These are phyloP conservation scores for Trichonephila inaurata DNA, from an alignment of 1,140 invertebrate genomes.

Conservation along the genomic window DNA sequence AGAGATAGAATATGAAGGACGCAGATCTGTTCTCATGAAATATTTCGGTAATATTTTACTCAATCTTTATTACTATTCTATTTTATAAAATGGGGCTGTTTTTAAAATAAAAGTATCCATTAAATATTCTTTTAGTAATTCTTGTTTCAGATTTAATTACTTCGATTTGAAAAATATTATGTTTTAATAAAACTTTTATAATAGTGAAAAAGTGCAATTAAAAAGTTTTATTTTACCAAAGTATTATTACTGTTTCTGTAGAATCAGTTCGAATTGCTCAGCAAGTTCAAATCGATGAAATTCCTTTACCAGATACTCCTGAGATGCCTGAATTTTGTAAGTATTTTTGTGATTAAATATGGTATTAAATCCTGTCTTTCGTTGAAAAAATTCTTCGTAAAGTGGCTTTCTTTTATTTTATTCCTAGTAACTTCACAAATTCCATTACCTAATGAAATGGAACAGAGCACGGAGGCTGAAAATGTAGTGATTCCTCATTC, in stretches of 20 bases:
- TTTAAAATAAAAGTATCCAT: not conserved
- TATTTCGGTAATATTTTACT: conserved; percentile 86
- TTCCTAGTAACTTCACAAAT: conserved; percentile 85
- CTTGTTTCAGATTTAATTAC: no score
- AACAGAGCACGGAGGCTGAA: conserved; percentile 82
- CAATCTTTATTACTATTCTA: not conserved
- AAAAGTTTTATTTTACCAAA: not conserved
- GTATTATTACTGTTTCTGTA: conserved; percentile 77
- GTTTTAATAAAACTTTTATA: no score
- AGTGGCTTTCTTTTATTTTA: not conserved
- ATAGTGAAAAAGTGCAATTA: no score
- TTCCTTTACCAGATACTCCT: conserved; percentile 90
- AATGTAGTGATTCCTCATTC: conserved; percentile 80
- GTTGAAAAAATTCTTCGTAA: no score
- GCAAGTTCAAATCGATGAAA: conserved; percentile 97
- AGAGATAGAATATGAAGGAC: conserved; percentile 95
- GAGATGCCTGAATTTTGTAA: conserved; percentile 77
- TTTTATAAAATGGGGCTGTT: not conserved
- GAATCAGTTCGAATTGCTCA: conserved; percentile 96
- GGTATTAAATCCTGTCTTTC: not conserved
- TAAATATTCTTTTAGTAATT: no score
- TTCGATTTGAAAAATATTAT: no score
- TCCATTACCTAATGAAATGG: conserved; percentile 87
- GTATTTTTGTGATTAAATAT: conserved; percentile 27
- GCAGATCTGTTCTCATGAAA: conserved; percentile 90